phyloP scores from a whole-genome alignment of 2,797 vertebrate species.

The Huso huso region DNA sequence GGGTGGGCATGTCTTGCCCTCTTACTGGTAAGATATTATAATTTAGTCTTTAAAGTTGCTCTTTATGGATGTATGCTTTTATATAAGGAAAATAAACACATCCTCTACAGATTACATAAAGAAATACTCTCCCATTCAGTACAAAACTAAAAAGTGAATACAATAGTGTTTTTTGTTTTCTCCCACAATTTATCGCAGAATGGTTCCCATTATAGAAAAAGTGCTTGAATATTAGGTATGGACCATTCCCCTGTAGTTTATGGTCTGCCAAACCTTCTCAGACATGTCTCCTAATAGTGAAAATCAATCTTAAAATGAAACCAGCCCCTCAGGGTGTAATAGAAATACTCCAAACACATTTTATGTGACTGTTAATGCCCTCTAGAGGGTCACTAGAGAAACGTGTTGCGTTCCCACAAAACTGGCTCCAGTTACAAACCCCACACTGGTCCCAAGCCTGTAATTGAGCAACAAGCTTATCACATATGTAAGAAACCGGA shows the following conservation, averaged over 20 bases:
- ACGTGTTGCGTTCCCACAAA: slow-evolving; percentile 20
- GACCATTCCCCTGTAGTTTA: slow-evolving; percentile 24
- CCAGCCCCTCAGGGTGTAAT: slow-evolving; percentile 36
- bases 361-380: slow-evolving; percentile 42
- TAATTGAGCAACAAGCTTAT: slow-evolving; percentile 19
- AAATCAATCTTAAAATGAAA: slow-evolving; percentile 45
- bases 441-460: neutral
- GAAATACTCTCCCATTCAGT: too few species aligned
- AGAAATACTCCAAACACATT: slow-evolving; percentile 35
- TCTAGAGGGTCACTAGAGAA: slow-evolving; percentile 34
- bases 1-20: too few species aligned
- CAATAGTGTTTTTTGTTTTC: slow-evolving; percentile 20
- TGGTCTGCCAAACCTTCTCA: slow-evolving; percentile 40
- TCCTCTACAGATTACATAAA: too few species aligned
- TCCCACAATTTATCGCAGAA: slow-evolving; percentile 19
- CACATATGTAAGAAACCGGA: slow-evolving; percentile 17
- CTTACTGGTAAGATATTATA: too few species aligned
- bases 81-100: too few species aligned
- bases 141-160: neutral
- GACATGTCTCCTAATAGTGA: slow-evolving; percentile 37
- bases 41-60: too few species aligned
- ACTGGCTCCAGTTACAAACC: slow-evolving; percentile 16
- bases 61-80: too few species aligned
- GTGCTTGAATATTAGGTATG: slow-evolving; percentile 16
- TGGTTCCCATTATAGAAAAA: slow-evolving; percentile 46